Percentiles rank a stretch among this genome's conserved stretches.
Conservation (phyloP, 2,888 invertebrate species). For the Drosophila affinis region DNA sequence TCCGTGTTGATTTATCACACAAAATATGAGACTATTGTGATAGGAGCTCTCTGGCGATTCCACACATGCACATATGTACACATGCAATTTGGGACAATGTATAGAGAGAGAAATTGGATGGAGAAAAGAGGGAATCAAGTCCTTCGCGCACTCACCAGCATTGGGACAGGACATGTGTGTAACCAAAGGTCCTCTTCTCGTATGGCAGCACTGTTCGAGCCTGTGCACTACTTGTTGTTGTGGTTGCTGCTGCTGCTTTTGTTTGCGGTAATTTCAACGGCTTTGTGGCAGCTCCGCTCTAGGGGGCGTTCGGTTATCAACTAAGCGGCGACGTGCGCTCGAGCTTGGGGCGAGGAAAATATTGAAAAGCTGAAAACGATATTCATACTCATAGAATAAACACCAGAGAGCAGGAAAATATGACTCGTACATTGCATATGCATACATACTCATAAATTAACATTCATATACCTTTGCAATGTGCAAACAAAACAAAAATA, state of each 20-base stretch:
- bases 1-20: background rate
- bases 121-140: conserved; percentile 7
- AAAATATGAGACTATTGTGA: background rate
- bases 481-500: conserved; percentile 1
- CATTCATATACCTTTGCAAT: background rate
- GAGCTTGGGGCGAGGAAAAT: conserved; percentile 14
- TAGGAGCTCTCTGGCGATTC: background rate
- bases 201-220: background rate
- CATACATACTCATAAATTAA: background rate
- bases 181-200: background rate
- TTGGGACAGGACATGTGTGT: background rate
- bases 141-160: conserved; percentile 15
- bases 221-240: background rate
- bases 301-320: conserved; percentile 59
- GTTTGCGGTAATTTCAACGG: conserved; percentile 8
- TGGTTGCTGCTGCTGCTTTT: conserved; percentile 8
- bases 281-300: conserved; percentile 47
- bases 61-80: background rate
- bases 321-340: conserved; percentile 60
- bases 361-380: conserved; percentile 25
- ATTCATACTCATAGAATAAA: conserved; percentile 44
- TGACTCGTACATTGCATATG: background rate
- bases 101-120: background rate
- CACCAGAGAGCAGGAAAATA: conserved; percentile 7
- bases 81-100: background rate